Percentiles rank a stretch among this genome's conserved stretches.
These are phyloP conservation scores for Oscheius sp. DNA, from an alignment of 1,140 invertebrate species.

Conservation along the genomic window DNA sequence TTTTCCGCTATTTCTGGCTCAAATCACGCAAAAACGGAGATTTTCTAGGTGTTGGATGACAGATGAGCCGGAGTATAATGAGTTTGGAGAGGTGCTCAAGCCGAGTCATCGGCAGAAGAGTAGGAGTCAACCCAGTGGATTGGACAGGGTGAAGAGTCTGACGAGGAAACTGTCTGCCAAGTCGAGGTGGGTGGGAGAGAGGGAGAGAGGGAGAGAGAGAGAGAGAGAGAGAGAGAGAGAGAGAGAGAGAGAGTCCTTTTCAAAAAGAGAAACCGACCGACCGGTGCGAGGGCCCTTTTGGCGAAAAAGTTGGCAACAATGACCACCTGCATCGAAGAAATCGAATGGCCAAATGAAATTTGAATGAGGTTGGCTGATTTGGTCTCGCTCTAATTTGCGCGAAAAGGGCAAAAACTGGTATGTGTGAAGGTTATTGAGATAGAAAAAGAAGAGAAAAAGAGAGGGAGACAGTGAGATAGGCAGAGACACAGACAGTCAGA, in stretches of 20 bases:
- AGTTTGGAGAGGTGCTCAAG: conserved; percentile 14
- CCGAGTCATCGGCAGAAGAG: conserved; percentile 16
- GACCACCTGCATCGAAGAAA: not conserved
- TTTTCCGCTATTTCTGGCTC: not conserved
- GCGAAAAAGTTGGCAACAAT: not conserved
- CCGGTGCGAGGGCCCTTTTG: not conserved
- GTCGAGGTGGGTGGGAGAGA: conserved; percentile 29
- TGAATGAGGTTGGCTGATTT: not conserved
- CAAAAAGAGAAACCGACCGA: not conserved
- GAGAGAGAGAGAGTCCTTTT: not conserved
- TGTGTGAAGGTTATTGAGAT: too few species aligned
- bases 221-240: not conserved
- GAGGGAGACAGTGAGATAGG: too few species aligned
- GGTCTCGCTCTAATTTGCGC: not conserved
- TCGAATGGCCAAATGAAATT: not conserved
- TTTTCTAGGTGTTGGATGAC: not conserved
- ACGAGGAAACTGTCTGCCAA: conserved; percentile 43
- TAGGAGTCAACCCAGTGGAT: conserved; percentile 42
- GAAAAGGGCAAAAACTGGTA: too few species aligned
- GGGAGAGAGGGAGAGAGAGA: not conserved
- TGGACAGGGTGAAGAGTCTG: conserved; percentile 42
- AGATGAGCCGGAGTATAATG: conserved; percentile 6
- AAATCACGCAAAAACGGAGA: not conserved
- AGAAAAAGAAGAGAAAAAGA: too few species aligned
- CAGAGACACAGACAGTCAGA: too few species aligned